phyloP scores from a whole-genome alignment of 2,888 invertebrate species.

The Clistopyga incitator region DNA sequence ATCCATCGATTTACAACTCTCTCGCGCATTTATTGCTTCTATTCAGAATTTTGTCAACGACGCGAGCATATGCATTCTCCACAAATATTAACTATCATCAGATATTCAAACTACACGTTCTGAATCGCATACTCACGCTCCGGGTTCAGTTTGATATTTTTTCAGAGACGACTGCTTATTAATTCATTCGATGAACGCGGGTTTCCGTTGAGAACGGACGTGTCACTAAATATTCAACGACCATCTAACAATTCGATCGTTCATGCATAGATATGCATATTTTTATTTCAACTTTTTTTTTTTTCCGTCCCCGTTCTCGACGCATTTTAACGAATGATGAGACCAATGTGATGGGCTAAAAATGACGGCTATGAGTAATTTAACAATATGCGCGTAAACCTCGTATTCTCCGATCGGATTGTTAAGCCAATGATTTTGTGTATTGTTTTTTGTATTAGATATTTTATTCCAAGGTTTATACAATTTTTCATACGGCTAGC shows the following conservation, averaged over 20 bases:
- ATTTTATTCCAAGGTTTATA: no score
- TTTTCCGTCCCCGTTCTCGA: background rate
- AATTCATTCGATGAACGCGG: constrained; percentile 45
- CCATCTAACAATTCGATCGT: constrained; percentile 26
- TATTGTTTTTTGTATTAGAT: no score
- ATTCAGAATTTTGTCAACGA: constrained; percentile 13
- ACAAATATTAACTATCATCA: constrained; percentile 15
- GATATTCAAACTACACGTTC: background rate
- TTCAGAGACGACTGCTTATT: constrained; percentile 32
- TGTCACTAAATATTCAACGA: constrained; percentile 57
- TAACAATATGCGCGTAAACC: no score
- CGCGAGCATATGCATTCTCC: constrained; percentile 5
- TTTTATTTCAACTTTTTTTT: background rate
- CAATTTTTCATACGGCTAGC: no score
- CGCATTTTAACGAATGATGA: background rate
- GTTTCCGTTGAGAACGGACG: constrained; percentile 2
- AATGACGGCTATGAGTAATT: background rate
- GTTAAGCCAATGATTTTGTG: no score
- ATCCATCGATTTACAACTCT: constrained; percentile 12
- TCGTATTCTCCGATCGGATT: no score
- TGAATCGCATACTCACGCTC: background rate
- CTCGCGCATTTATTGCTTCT: constrained; percentile 35
- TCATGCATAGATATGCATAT: constrained; percentile 1
- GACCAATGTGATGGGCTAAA: background rate
- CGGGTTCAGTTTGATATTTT: constrained; percentile 36